Evolutionary conservation across 92 coral and sea anemone genomes (phyloP).

Genomic region (Phenganax marumi): DNA sequence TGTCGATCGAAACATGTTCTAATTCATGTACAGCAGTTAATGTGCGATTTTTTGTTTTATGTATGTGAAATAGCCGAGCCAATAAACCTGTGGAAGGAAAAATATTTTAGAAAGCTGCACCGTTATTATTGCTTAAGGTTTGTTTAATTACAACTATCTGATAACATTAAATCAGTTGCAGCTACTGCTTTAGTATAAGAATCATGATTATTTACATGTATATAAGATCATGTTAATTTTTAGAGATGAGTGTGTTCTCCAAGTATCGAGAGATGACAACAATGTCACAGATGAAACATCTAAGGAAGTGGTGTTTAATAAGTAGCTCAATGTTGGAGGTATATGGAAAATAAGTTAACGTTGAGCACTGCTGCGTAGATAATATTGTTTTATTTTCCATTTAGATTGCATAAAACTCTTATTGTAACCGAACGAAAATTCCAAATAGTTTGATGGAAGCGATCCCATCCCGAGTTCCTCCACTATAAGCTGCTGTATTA

Average conservation of each 20-base stretch:
- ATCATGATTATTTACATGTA: too few relatives aligned
- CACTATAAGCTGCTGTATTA: constrained; percentile 1
- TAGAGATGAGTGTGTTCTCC: constrained; percentile 34
- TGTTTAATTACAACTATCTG: neutral
- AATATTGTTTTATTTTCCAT: neutral
- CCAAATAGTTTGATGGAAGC: constrained; percentile 9
- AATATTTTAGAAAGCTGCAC: constrained; percentile 26
- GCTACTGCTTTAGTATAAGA: too few relatives aligned
- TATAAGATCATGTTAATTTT: neutral
- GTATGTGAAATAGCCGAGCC: neutral
- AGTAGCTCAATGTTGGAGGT: neutral
- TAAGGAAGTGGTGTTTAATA: neutral
- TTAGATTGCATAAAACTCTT: constrained; percentile 8
- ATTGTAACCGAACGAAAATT: constrained; percentile 15
- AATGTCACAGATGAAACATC: neutral
- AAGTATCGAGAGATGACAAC: neutral
- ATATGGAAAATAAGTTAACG: neutral
- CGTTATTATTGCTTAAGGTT: constrained; percentile 27
- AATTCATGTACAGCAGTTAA: neutral
- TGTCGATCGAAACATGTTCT: neutral
- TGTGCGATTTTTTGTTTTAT: neutral
- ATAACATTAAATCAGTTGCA: neutral
- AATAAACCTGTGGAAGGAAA: neutral
- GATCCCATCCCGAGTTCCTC: constrained; percentile 16
- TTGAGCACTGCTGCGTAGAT: neutral